These are phyloP conservation scores for Machaerirhynchus nigripectus DNA, from an alignment of 2,113 vertebrate species.

Conservation along the genomic window DNA sequence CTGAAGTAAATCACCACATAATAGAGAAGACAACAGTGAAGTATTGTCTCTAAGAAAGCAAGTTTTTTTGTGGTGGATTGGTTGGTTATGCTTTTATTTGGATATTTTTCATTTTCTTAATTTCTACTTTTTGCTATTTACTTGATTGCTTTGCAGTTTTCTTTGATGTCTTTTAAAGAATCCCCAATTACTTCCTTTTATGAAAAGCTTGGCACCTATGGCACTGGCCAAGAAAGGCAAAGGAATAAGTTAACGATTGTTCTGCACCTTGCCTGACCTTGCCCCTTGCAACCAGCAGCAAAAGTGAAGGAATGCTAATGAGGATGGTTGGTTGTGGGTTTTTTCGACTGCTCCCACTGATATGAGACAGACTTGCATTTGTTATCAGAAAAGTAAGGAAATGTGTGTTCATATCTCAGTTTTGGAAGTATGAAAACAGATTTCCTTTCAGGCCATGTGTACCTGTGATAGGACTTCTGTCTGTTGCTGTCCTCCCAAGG, in stretches of 20 bases:
- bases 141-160: neutral
- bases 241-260: neutral
- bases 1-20: rapidly evolving
- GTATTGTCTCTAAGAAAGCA: neutral
- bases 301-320: neutral
- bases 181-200: rapidly evolving
- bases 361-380: neutral
- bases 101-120: neutral
- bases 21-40: neutral
- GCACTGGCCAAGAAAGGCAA: neutral
- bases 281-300: neutral
- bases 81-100: neutral
- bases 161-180: neutral
- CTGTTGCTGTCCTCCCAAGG: neutral
- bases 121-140: neutral
- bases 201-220: neutral
- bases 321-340: neutral
- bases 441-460: neutral
- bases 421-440: neutral
- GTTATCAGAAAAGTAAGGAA: neutral
- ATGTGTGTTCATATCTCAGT: neutral
- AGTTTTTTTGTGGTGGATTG: neutral
- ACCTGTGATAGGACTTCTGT: neutral
- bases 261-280: neutral
- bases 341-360: neutral